A percentile compares a stretch with the other conserved stretches of the same genome.
phyloP scores from a whole-genome alignment of 2,888 invertebrate genomes.

The Lepidochrysops patricia region DNA sequence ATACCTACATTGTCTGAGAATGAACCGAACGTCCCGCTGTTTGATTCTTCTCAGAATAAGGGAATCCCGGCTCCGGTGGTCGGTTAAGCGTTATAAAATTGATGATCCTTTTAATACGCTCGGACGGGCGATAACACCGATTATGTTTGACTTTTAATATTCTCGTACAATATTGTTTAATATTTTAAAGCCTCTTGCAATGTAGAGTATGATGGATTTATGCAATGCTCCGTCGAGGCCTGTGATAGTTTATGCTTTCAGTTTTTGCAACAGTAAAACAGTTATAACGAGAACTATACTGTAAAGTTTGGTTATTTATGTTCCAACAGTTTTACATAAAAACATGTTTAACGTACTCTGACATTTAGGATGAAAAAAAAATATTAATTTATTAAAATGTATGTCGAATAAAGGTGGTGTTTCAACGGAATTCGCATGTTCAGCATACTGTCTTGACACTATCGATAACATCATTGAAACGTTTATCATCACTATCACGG shows the following conservation, averaged over 20 bases:
- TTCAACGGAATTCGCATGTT: background rate
- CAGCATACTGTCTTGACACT: background rate
- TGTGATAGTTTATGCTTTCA: background rate
- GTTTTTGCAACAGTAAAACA: background rate
- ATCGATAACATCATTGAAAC: background rate
- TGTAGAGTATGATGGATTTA: background rate
- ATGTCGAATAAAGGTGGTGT: background rate
- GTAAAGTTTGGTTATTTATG: background rate
- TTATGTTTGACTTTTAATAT: conserved; percentile 5
- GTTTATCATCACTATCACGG: background rate
- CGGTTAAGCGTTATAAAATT: conserved; percentile 22
- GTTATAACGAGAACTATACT: background rate
- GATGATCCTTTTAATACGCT: conserved; percentile 17
- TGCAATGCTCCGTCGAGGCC: background rate
- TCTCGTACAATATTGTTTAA: conserved; percentile 4
- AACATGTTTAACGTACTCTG: background rate
- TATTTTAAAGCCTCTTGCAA: conserved; percentile 3
- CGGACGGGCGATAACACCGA: conserved; percentile 15
- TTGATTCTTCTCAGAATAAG: conserved; percentile 23
- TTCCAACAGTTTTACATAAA: background rate
- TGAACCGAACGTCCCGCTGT: conserved; percentile 26
- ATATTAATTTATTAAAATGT: background rate
- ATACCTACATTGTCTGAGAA: conserved; percentile 25
- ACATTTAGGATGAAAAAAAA: background rate
- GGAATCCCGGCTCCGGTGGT: conserved; percentile 28